A percentile compares a stretch with the other conserved stretches of the same genome.
Conservation (phyloP, 1,140 invertebrate genomes). For the Chlorops oryzae region DNA sequence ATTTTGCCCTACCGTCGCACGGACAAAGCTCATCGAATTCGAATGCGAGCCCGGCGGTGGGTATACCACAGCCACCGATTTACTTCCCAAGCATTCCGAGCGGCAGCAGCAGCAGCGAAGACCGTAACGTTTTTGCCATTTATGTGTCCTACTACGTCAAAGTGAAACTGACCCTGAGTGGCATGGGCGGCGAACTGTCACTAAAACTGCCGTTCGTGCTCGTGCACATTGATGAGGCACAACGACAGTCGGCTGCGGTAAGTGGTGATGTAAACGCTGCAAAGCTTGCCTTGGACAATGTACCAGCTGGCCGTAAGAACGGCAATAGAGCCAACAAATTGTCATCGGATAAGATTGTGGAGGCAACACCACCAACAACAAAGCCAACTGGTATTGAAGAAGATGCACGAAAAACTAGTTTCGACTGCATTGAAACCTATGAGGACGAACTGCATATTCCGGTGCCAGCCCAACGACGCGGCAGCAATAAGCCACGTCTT, state of each 20-base stretch:
- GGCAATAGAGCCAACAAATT: slow-evolving; percentile 13
- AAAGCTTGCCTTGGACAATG: slow-evolving; percentile 32
- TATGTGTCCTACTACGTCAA: slow-evolving; percentile 87
- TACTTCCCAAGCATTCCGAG: neutral
- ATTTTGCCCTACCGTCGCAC: slow-evolving; percentile 26
- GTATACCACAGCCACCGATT: slow-evolving; percentile 11
- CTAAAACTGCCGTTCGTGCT: slow-evolving; percentile 75
- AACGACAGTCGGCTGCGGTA: slow-evolving; percentile 17
- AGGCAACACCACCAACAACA: neutral
- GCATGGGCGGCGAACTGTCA: slow-evolving; percentile 72
- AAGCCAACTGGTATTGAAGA: neutral
- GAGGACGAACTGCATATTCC: neutral
- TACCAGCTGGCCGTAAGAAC: slow-evolving; percentile 22
- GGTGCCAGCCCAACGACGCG: neutral
- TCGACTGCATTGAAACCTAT: too few species aligned
- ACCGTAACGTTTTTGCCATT: slow-evolving; percentile 80
- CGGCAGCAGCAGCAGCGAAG: slow-evolving; percentile 50
- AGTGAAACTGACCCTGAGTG: slow-evolving; percentile 69
- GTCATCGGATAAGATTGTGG: neutral
- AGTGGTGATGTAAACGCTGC: slow-evolving; percentile 28
- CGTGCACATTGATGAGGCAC: slow-evolving; percentile 36
- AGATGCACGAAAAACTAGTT: neutral
- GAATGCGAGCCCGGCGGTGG: slow-evolving; percentile 27
- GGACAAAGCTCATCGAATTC: slow-evolving; percentile 20
- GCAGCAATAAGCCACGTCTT: slow-evolving; percentile 23